A percentile compares a stretch with the other conserved stretches of the same genome.
Evolutionary conservation across 2,888 invertebrate genomes (phyloP).

Genomic region (Piscicola geometra): DNA sequence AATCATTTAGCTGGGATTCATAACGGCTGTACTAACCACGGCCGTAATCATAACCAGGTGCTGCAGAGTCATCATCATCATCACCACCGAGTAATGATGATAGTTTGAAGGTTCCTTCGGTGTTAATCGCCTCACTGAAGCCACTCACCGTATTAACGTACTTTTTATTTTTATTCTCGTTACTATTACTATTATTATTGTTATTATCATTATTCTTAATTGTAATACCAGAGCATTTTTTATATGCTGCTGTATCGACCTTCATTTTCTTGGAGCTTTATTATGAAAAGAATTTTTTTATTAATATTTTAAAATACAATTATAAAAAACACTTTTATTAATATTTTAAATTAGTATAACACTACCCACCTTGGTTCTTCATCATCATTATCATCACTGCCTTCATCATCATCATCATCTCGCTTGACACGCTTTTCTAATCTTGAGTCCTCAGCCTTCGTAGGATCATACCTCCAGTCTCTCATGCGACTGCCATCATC

Average conservation of each 20-base stretch:
- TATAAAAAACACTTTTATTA: no score
- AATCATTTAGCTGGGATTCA: no score
- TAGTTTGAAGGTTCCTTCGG: constrained; percentile 12
- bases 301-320: no score
- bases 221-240: no score
- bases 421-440: neutral
- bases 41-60: no score
- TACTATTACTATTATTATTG: constrained; percentile 2
- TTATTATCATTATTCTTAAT: neutral
- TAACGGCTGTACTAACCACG: no score
- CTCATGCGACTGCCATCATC: constrained; percentile 3
- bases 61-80: constrained; percentile 7
- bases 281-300: no score
- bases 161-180: constrained; percentile 13
- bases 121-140: constrained; percentile 11
- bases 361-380: neutral
- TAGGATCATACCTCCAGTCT: constrained; percentile 23
- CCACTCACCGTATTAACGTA: neutral
- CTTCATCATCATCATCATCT: constrained; percentile 10
- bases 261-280: no score
- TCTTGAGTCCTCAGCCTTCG: constrained; percentile 13
- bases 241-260: no score
- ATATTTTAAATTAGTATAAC: no score
- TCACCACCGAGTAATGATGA: constrained; percentile 14
- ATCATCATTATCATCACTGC: neutral